Conservation (phyloP, 2,113 vertebrate species). For the Sapajus apella region DNA sequence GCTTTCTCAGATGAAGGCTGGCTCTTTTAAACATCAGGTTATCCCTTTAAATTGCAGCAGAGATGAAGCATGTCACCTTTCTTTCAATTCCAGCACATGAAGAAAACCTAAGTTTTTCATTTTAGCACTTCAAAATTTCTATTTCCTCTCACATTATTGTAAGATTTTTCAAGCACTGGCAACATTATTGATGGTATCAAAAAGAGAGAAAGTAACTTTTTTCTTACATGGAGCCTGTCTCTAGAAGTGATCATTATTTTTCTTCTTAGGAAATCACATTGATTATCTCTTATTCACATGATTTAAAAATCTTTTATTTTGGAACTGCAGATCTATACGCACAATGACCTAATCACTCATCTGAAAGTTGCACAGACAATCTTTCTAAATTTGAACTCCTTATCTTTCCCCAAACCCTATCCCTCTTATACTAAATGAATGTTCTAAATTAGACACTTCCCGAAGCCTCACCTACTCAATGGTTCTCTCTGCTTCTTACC, state of each 20-base stretch:
- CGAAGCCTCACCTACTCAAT: neutral
- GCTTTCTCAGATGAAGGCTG: neutral
- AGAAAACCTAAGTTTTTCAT: neutral
- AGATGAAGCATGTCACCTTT: neutral
- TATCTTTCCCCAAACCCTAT: neutral
- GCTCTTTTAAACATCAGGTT: neutral
- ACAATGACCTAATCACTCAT: neutral
- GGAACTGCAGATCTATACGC: neutral
- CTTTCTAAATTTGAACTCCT: neutral
- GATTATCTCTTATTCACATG: neutral
- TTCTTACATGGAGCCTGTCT: neutral
- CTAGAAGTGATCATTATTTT: neutral
- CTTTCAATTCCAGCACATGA: neutral
- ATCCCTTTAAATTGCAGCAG: neutral
- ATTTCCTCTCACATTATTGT: neutral
- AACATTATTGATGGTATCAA: neutral
- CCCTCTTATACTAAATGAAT: neutral
- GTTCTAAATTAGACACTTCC: neutral
- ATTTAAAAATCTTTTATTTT: neutral
- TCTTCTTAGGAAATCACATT: neutral
- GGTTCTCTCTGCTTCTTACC: neutral
- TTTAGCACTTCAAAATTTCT: neutral
- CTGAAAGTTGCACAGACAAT: neutral
- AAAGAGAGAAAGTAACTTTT: neutral
- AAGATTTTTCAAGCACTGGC: neutral